These are phyloP conservation scores for Gyrodactylus salaris DNA, from an alignment of 1,140 invertebrate genomes.

Conservation along the genomic window DNA sequence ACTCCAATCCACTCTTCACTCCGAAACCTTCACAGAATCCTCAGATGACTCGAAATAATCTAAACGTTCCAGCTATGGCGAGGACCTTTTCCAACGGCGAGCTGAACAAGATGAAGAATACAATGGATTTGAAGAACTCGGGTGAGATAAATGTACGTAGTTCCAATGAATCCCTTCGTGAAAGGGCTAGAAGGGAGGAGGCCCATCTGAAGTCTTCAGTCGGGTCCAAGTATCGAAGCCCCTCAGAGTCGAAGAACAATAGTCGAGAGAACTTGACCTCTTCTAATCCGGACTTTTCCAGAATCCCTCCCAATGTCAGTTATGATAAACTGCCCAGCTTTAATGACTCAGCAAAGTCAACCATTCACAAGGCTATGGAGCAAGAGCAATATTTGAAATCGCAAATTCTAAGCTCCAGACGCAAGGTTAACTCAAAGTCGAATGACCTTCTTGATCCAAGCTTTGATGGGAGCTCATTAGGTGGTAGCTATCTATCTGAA, in stretches of 20 bases:
- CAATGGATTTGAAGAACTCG: background rate
- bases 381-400: background rate
- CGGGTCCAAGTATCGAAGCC: background rate
- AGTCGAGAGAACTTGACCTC: background rate
- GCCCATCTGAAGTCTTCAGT: background rate
- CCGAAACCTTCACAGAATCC: background rate
- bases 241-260: background rate
- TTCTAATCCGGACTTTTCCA: background rate
- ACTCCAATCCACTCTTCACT: background rate
- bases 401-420: too few relatives aligned
- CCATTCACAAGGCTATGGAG: background rate
- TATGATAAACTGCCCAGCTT: background rate
- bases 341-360: background rate
- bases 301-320: background rate
- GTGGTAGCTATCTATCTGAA: too few relatives aligned
- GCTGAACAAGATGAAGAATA: background rate
- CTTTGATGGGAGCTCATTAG: too few relatives aligned
- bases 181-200: background rate
- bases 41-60: background rate
- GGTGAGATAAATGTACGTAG: too few relatives aligned
- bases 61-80: background rate
- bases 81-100: background rate
- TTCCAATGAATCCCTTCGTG: background rate
- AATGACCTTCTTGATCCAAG: too few relatives aligned
- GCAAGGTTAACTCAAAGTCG: too few relatives aligned